Conservation (phyloP, 2,888 invertebrate species). For the Amitus sp. region DNA sequence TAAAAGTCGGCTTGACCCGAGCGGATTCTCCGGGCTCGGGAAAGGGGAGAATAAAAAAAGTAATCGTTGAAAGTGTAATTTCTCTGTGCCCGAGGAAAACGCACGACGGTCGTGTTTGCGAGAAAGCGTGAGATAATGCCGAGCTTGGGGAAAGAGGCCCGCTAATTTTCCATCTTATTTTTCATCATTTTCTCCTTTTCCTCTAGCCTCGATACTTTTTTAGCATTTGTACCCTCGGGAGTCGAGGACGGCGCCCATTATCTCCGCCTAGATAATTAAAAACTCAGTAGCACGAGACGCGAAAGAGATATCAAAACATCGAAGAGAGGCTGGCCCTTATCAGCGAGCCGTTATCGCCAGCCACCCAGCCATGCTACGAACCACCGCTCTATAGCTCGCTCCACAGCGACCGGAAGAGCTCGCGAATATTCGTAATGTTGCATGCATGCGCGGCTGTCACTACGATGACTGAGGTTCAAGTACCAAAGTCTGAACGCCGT, state of each 20-base stretch:
- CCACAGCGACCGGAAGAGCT: conserved; percentile 38
- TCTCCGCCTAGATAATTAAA: conserved; percentile 59
- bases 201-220: conserved; percentile 32
- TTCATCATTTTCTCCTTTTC: conserved; percentile 20
- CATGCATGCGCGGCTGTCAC: conserved; percentile 7
- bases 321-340: conserved; percentile 52
- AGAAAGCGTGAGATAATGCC: no score
- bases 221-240: conserved; percentile 52
- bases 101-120: conserved; percentile 18
- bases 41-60: no score
- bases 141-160: conserved; percentile 21
- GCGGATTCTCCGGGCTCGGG: no score
- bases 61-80: not conserved
- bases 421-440: conserved; percentile 47
- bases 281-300: conserved; percentile 37
- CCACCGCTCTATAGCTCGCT: conserved; percentile 36
- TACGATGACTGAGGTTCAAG: conserved; percentile 44
- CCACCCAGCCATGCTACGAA: conserved; percentile 27
- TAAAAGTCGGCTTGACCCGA: not conserved
- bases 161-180: conserved; percentile 12
- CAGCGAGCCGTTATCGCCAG: conserved; percentile 58
- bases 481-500: no score
- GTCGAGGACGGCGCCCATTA: conserved; percentile 54
- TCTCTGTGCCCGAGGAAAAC: conserved; percentile 7
- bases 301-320: conserved; percentile 39